Conservation (phyloP, 2,797 vertebrate species). For the Hephaestus fuliginosus region DNA sequence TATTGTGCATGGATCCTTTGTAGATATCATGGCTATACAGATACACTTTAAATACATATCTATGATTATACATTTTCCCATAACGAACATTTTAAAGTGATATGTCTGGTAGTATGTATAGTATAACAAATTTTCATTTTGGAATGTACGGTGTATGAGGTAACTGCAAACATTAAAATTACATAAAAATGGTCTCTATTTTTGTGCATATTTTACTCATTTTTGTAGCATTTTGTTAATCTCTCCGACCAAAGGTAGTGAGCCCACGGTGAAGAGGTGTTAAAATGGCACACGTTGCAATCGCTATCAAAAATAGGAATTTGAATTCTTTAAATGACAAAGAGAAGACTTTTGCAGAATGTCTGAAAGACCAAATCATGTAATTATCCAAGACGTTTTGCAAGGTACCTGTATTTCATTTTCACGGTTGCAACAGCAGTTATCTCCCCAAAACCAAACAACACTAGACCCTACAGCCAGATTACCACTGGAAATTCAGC, state of each 20-base stretch:
- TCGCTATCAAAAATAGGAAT: conserved; percentile 95
- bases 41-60: conserved; percentile 93
- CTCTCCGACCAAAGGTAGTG: conserved; percentile 84
- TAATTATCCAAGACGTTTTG: conserved; percentile 83
- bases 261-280: conserved; percentile 85
- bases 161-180: conserved; percentile 98
- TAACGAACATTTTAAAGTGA: conserved; percentile 97
- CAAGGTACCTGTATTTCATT: conserved; percentile 83
- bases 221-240: conserved; percentile 82
- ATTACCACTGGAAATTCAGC: conserved; percentile 70
- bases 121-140: conserved; percentile 94
- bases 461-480: conserved; percentile 79
- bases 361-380: conserved; percentile 85
- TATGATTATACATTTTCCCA: conserved; percentile 93
- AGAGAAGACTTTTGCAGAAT: conserved; percentile 89
- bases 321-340: conserved; percentile 93
- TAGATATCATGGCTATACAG: conserved; percentile 97
- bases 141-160: conserved; percentile 99
- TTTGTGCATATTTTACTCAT: conserved; percentile 88
- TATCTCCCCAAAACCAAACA: conserved; percentile 77
- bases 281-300: conserved; percentile 92
- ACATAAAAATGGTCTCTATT: conserved; percentile 94
- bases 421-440: conserved; percentile 73
- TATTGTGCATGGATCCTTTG: conserved; percentile 97
- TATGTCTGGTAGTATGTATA: conserved; percentile 97